Percentiles rank a stretch among this genome's conserved stretches.
phyloP scores from a whole-genome alignment of 2,888 invertebrate genomes.

The Mimas tiliae region DNA sequence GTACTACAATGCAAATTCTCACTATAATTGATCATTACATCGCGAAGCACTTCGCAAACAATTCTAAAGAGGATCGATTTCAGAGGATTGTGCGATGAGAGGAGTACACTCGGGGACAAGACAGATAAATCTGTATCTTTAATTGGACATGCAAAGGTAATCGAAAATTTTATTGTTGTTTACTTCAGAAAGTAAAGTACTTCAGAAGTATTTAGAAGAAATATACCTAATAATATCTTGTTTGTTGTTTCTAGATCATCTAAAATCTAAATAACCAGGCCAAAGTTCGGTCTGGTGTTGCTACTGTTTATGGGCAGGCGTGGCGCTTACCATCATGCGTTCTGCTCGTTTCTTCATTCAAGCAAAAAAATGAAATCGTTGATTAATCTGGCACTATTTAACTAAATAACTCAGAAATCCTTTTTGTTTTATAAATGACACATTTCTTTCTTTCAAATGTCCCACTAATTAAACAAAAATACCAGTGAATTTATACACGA shows the following conservation, averaged over 20 bases:
- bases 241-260: no score
- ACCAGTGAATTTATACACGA: conserved; percentile 22
- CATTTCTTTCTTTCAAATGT: neutral
- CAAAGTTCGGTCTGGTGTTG: no score
- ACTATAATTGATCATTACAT: conserved; percentile 61
- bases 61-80: conserved; percentile 47
- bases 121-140: neutral
- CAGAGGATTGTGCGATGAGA: conserved; percentile 30
- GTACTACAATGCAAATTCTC: conserved; percentile 48
- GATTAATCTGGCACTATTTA: no score
- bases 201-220: no score
- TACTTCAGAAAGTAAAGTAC: no score
- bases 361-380: no score
- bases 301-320: no score
- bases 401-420: no score
- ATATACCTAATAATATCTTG: no score
- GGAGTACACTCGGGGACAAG: conserved; percentile 23
- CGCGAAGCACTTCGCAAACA: conserved; percentile 44
- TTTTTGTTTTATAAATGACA: neutral
- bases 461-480: neutral
- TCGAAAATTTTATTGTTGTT: neutral
- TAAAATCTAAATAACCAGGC: no score
- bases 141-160: neutral
- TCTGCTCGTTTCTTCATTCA: no score
- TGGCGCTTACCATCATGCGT: no score